phyloP scores from a whole-genome alignment of 2,113 vertebrate species.

The Corynorhinus townsendii region DNA sequence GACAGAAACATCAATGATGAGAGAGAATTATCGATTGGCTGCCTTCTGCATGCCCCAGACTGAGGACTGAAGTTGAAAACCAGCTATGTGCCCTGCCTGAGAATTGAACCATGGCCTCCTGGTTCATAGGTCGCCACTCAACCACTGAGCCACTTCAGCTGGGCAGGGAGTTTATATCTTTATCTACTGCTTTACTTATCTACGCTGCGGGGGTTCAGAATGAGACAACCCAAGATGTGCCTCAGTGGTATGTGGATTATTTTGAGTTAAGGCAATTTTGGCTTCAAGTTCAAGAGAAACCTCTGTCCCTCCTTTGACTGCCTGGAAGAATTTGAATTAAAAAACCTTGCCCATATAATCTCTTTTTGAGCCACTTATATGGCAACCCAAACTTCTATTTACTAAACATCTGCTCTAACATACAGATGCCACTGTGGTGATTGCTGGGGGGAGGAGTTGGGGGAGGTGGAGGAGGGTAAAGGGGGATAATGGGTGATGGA shows the following conservation, averaged over 20 bases:
- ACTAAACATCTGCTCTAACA: background rate
- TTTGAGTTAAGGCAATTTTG: background rate
- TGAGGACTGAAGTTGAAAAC: no score
- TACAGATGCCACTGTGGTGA: no score
- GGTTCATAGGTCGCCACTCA: no score
- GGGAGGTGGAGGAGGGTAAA: no score
- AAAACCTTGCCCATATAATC: background rate
- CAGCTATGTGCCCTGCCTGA: no score
- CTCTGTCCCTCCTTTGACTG: background rate
- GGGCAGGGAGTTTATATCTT: background rate
- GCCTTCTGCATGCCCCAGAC: no score
- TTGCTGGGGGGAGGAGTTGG: no score
- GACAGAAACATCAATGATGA: no score
- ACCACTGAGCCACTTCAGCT: no score
- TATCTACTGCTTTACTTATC: background rate
- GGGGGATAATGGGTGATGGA: no score
- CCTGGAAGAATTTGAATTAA: background rate
- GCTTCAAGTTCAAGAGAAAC: background rate
- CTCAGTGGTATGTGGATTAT: background rate
- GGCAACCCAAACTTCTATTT: background rate
- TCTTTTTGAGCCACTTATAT: background rate
- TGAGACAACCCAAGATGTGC: background rate
- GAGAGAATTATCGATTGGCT: no score
- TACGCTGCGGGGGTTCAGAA: background rate
- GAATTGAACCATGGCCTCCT: no score